These are phyloP conservation scores for Lagria hirta DNA, from an alignment of 2,888 invertebrate genomes.

Conservation along the genomic window DNA sequence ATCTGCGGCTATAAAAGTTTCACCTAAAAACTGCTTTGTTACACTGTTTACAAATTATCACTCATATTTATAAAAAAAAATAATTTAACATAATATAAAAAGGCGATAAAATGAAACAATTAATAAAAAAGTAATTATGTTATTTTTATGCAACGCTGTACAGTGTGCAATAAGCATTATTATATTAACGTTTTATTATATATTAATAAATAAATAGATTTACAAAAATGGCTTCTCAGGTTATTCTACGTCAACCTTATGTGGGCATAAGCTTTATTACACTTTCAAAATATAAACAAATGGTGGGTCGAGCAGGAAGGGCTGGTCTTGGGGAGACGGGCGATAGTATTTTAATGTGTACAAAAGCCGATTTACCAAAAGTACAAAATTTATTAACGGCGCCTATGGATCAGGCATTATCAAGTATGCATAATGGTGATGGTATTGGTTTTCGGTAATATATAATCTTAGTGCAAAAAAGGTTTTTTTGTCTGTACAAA, in stretches of 20 bases:
- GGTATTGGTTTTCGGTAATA: constrained; percentile 57
- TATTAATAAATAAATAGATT: background rate
- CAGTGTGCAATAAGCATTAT: too few species aligned
- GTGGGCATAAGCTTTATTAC: constrained; percentile 75
- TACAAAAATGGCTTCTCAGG: constrained; percentile 44
- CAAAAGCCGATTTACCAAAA: constrained; percentile 60
- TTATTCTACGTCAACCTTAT: constrained; percentile 83
- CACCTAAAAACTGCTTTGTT: too few species aligned
- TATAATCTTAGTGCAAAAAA: background rate
- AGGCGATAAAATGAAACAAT: too few species aligned
- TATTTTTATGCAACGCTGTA: too few species aligned
- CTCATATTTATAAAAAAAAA: too few species aligned
- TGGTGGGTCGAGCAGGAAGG: constrained; percentile 92
- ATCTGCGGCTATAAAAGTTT: too few species aligned
- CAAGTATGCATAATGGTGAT: constrained; percentile 59
- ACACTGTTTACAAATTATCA: too few species aligned
- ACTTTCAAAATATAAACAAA: constrained; percentile 87
- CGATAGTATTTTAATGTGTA: constrained; percentile 85
- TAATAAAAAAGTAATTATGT: too few species aligned
- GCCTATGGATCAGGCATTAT: constrained; percentile 68
- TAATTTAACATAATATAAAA: too few species aligned
- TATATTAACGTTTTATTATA: too few species aligned
- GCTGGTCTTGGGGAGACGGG: constrained; percentile 81
- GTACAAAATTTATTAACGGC: constrained; percentile 62
- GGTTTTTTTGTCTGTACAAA: background rate